These are phyloP conservation scores for Acromyrmex heyeri DNA, from an alignment of 1,140 invertebrate species.

Conservation along the genomic window DNA sequence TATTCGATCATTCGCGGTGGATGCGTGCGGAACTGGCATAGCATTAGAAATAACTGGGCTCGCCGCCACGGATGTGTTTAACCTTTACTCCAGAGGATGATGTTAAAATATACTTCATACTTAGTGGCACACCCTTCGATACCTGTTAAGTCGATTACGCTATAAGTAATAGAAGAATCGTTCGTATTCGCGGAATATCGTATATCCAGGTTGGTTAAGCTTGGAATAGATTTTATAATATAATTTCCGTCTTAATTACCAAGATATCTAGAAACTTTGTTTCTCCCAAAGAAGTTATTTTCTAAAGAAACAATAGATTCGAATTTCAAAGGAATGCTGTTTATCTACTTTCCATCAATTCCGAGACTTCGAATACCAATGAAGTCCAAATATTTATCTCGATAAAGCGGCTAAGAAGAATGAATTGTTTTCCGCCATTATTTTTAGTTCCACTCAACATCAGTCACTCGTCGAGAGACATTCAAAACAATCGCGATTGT, in stretches of 20 bases:
- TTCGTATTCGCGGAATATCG: background rate
- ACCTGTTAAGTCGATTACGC: conserved; percentile 13
- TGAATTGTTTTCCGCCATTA: background rate
- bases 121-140: conserved; percentile 14
- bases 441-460: background rate
- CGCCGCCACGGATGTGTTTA: conserved; percentile 34
- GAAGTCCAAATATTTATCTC: background rate
- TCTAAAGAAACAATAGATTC: background rate
- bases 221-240: background rate
- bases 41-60: conserved; percentile 48
- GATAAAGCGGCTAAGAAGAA: background rate
- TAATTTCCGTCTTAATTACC: background rate
- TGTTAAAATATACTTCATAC: conserved; percentile 27
- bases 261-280: background rate
- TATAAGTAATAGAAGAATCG: conserved; percentile 3
- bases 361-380: background rate
- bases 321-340: background rate
- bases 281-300: background rate
- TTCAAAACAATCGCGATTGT: conserved; percentile 10
- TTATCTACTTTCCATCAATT: background rate
- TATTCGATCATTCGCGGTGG: conserved; percentile 35
- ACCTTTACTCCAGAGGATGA: conserved; percentile 38
- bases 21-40: conserved; percentile 48
- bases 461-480: background rate
- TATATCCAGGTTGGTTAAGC: background rate